Conservation (phyloP, 2,888 invertebrate genomes). For the Drosophila monieri region DNA sequence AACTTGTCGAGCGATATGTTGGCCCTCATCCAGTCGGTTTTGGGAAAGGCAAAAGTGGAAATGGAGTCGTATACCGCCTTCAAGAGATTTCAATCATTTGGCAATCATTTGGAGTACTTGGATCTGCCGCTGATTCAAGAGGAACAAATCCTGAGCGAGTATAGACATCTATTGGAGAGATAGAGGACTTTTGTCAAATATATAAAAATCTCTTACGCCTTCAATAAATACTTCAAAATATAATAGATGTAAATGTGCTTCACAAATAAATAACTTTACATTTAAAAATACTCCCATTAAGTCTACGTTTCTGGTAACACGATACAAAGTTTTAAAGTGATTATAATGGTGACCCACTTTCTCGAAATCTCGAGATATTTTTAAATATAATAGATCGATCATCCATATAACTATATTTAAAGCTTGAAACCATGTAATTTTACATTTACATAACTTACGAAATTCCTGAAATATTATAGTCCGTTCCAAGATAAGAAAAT, state of each 20-base stretch:
- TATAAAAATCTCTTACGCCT: not conserved
- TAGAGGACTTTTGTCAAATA: conserved; percentile 29
- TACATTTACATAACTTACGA: too few species aligned
- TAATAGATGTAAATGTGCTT: not conserved
- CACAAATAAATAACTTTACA: not conserved
- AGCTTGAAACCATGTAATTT: too few species aligned
- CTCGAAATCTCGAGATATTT: too few species aligned
- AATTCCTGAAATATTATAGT: too few species aligned
- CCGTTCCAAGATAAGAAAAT: too few species aligned
- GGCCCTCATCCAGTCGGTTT: conserved; percentile 51
- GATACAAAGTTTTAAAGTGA: too few species aligned
- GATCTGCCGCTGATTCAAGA: conserved; percentile 89
- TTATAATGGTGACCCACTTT: too few species aligned
- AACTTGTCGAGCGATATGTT: conserved; percentile 50
- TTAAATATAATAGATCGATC: too few species aligned
- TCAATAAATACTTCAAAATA: not conserved
- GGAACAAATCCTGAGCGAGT: conserved; percentile 88
- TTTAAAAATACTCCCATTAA: too few species aligned
- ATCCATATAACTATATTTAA: too few species aligned
- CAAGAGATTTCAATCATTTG: conserved; percentile 85
- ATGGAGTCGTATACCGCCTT: conserved; percentile 84
- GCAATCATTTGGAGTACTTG: conserved; percentile 89
- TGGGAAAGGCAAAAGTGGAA: conserved; percentile 68
- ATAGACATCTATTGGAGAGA: conserved; percentile 86
- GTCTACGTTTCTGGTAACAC: too few species aligned